These are phyloP conservation scores for Sclerurus mexicanus DNA, from an alignment of 2,113 vertebrate genomes.

Conservation along the genomic window DNA sequence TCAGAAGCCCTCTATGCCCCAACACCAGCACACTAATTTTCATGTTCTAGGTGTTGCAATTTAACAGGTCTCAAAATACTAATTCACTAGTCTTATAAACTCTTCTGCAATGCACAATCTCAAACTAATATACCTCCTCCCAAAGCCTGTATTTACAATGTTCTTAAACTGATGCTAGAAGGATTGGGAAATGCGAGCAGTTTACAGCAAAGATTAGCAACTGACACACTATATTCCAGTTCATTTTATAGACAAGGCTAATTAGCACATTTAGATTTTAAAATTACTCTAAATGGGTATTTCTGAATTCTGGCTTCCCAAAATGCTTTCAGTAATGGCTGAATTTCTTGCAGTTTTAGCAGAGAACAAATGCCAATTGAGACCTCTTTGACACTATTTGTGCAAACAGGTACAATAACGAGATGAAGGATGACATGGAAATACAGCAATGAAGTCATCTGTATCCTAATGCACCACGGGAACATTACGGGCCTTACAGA, in stretches of 20 bases:
- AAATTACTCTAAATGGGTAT: neutral
- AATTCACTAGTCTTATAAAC: neutral
- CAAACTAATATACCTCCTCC: neutral
- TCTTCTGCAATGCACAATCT: neutral
- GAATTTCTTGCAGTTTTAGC: neutral
- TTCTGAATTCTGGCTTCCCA: neutral
- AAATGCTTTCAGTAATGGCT: neutral
- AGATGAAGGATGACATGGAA: neutral
- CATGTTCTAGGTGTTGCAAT: neutral
- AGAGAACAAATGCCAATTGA: neutral
- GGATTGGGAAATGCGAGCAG: neutral
- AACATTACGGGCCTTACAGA: neutral
- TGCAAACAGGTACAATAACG: neutral
- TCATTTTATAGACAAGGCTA: neutral
- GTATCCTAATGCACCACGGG: neutral
- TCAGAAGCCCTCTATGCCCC: neutral
- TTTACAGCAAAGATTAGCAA: neutral
- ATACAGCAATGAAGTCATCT: neutral
- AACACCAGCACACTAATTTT: neutral
- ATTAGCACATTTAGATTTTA: neutral
- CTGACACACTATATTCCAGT: neutral
- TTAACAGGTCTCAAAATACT: neutral
- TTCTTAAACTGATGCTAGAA: neutral
- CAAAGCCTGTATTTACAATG: slow-evolving; percentile 24
- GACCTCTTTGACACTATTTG: neutral